These are phyloP conservation scores for Scalopus aquaticus DNA, from an alignment of 2,113 vertebrate genomes.

Conservation along the genomic window DNA sequence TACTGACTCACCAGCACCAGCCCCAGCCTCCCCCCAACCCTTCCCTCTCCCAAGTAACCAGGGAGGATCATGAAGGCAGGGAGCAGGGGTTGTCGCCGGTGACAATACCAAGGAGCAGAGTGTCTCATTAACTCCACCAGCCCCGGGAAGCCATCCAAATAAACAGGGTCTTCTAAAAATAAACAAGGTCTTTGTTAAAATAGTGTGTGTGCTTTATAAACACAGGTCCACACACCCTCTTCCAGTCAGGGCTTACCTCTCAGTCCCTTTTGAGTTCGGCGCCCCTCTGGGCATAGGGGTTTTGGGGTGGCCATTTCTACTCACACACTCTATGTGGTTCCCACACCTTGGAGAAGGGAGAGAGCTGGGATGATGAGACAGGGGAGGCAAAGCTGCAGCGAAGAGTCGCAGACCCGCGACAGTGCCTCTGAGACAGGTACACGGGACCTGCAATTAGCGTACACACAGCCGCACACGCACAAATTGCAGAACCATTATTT, in stretches of 20 bases:
- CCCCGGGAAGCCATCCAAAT: neutral
- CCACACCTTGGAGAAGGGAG: neutral
- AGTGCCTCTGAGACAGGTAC: neutral
- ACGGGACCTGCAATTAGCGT: neutral
- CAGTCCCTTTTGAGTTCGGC: neutral
- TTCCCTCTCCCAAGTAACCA: neutral
- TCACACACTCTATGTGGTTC: neutral
- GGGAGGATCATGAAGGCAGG: neutral
- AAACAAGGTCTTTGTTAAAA: neutral
- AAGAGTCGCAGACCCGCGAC: accelerated
- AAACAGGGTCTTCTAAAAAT: neutral
- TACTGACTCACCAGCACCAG: no score
- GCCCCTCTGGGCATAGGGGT: neutral
- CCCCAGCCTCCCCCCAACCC: neutral
- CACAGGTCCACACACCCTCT: no score
- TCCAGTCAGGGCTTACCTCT: neutral
- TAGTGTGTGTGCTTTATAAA: neutral
- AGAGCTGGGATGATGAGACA: neutral
- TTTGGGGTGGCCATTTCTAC: neutral
- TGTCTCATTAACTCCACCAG: neutral
- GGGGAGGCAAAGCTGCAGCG: neutral
- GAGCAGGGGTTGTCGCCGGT: neutral
- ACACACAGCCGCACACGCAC: constrained; percentile 47
- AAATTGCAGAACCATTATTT: constrained; percentile 66
- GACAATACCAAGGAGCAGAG: neutral